A percentile compares a stretch with the other conserved stretches of the same genome.
Evolutionary conservation across 2,113 vertebrate species (phyloP).

Genomic region (Edolisoma coerulescens): DNA sequence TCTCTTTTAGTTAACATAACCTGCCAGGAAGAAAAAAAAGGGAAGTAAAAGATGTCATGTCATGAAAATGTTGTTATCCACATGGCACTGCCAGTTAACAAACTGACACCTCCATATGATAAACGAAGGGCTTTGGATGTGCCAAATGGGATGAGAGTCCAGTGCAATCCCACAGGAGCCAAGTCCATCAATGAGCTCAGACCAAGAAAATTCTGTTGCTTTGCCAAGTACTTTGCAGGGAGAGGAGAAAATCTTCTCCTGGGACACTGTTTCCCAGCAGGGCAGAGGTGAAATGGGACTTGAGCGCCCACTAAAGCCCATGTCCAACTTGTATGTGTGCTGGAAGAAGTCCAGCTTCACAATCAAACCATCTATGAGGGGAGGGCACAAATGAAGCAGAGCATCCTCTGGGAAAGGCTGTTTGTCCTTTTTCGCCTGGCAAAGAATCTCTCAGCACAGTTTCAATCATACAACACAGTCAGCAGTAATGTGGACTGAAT

Average conservation of each 20-base stretch:
- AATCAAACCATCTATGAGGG: neutral
- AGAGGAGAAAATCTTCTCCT: neutral
- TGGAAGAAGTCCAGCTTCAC: neutral
- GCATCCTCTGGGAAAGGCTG: neutral
- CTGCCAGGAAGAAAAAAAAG: neutral
- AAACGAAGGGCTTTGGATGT: neutral
- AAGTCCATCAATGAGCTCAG: neutral
- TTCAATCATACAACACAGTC: slow-evolving; percentile 5
- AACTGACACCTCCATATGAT: neutral
- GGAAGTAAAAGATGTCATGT: neutral
- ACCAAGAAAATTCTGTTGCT: neutral
- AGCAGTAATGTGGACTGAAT: neutral
- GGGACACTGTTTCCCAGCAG: neutral
- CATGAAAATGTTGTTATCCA: neutral
- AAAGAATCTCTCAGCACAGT: neutral
- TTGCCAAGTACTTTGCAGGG: neutral
- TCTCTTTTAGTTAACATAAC: neutral
- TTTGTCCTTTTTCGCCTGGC: neutral
- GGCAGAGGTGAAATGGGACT: neutral
- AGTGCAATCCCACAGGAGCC: neutral
- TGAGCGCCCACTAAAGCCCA: neutral
- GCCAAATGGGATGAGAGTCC: neutral
- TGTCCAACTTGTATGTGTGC: fast-evolving
- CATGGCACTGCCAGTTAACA: neutral
- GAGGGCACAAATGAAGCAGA: neutral